Evolutionary conservation across 2,888 invertebrate genomes (phyloP).

Genomic region (Macropis europaea): DNA sequence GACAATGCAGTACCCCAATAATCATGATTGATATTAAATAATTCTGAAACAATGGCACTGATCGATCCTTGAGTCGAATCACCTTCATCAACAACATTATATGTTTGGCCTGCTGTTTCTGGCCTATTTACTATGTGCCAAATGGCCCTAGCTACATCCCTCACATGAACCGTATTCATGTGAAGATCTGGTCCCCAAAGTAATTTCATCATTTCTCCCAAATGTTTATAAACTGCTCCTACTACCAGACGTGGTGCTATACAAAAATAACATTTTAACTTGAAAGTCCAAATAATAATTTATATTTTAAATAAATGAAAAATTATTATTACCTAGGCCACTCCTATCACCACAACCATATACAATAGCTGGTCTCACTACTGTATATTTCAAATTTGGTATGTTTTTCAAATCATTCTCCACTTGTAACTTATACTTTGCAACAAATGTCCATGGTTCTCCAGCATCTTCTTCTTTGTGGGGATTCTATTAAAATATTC

Average conservation of each 20-base stretch:
- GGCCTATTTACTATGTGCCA: conserved; percentile 85
- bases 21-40: conserved; percentile 92
- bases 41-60: conserved; percentile 88
- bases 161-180: conserved; percentile 93
- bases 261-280: conserved; percentile 50
- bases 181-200: conserved; percentile 92
- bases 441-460: conserved; percentile 93
- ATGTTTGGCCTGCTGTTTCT: conserved; percentile 84
- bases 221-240: conserved; percentile 93
- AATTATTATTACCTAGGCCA: conserved; percentile 85
- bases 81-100: conserved; percentile 91
- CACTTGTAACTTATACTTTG: conserved; percentile 90
- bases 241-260: conserved; percentile 91
- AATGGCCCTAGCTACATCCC: conserved; percentile 90
- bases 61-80: conserved; percentile 92
- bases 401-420: conserved; percentile 88
- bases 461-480: conserved; percentile 88
- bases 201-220: conserved; percentile 94
- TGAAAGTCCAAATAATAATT: neutral
- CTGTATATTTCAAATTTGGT: conserved; percentile 87
- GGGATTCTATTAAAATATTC: conserved; percentile 80
- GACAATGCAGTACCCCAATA: conserved; percentile 93
- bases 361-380: conserved; percentile 91
- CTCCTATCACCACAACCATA: conserved; percentile 92
- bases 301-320: neutral